Base-by-base conservation (phyloP, 1,140 invertebrate species). In the Danaus melanippus region DNA sequence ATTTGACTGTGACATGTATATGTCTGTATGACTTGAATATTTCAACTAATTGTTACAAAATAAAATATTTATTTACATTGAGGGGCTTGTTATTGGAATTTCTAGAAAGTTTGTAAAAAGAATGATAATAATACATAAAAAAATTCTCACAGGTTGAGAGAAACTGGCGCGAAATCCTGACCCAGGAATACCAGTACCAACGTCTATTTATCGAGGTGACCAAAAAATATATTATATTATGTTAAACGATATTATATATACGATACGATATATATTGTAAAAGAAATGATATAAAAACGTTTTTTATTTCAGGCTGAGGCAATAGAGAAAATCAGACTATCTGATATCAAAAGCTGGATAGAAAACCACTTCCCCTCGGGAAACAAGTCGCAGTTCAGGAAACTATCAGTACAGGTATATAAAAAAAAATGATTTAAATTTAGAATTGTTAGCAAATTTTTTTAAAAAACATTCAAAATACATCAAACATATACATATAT, bases 101-200 rank as follows among this genome's bases (percentile, higher is more conserved):
- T 15, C 15, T 15, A 15, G 15, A 15, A 3, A 15, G 15, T 3
- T 15, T 15, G 15, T 15, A 15, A 15, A 15, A 15, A 15, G 3
- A 32, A 32, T 32, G 4, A 21, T 9, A 10, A 56, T 32, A 9
- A 42, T 17, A 49, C 12, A 53, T 42, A 50, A 17, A 56, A 10
- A 48, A 46, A 42, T 62, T 15, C 56, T 71, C 62, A 12, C 64
- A 85, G 82, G 80, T 80, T 39, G 80, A 86, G 9, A 89, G 92
- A 63, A 93, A 95, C 67, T 94, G 92, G 92, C 67, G 71, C 0
- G 94, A 95, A 79, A 94, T 95, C 10, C 74, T 83, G 0, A 86
- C 73, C 15, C 80, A 88, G 17, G 89, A 92, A 17, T 94, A 92
- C 53, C 79, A 91, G 47, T 95, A 95, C 67, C 91, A 94, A 71